Conservation (phyloP, 2,797 vertebrate genomes). For the Typhlichthys eigenmanni region DNA sequence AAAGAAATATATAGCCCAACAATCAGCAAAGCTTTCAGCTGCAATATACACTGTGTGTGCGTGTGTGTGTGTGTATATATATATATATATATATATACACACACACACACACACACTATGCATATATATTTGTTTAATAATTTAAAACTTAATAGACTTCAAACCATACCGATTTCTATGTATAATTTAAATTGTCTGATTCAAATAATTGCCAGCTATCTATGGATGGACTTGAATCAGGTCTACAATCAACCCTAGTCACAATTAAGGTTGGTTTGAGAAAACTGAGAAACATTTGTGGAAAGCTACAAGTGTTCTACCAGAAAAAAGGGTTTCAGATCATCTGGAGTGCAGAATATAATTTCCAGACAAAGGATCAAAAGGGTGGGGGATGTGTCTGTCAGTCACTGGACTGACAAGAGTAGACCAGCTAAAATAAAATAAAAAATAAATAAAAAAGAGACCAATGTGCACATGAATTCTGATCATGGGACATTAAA, state of each 20-base stretch:
- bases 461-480: constrained; percentile 12
- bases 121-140: constrained; percentile 35
- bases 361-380: constrained; percentile 31
- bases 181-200: constrained; percentile 47
- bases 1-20: constrained; percentile 60
- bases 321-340: constrained; percentile 13
- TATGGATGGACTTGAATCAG: constrained; percentile 39
- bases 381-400: constrained; percentile 1
- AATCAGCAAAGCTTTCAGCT: constrained; percentile 51
- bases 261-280: constrained; percentile 15
- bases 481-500: constrained; percentile 24
- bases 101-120: too few relatives aligned
- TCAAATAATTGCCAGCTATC: constrained; percentile 49
- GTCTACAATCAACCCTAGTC: constrained; percentile 15
- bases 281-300: neutral
- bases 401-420: constrained; percentile 25
- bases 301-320: constrained; percentile 15
- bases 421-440: constrained; percentile 10
- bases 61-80: too few relatives aligned
- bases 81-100: too few relatives aligned
- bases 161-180: constrained; percentile 50
- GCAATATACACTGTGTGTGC: constrained; percentile 3
- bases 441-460: neutral
- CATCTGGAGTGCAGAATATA: constrained; percentile 25
- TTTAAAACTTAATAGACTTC: constrained; percentile 41